phyloP scores from a whole-genome alignment of 2,113 vertebrate genomes.

The Merops nubicus region DNA sequence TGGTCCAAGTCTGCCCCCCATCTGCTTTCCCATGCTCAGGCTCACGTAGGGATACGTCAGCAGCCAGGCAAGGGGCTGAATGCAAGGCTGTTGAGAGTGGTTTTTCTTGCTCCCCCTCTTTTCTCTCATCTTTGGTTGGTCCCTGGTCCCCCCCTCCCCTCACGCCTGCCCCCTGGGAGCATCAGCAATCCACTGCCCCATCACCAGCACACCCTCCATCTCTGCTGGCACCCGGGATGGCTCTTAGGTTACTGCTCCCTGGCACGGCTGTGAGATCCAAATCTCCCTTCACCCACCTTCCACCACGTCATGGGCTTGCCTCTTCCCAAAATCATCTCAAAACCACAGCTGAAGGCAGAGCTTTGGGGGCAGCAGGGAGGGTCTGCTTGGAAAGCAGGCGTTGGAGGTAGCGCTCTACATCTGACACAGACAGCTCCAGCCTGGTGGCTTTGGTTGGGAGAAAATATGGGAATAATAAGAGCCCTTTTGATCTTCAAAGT shows the following conservation, averaged over 20 bases:
- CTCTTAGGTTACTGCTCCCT: background rate
- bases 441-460: background rate
- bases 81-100: accelerated
- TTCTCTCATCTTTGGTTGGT: background rate
- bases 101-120: background rate
- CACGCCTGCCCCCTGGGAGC: background rate
- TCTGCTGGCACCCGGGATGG: background rate
- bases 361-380: accelerated
- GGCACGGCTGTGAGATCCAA: background rate
- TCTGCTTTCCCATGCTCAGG: background rate
- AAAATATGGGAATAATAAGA: slow-evolving; percentile 44
- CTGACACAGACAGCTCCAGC: slow-evolving; percentile 15
- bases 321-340: background rate
- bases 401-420: background rate
- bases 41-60: accelerated
- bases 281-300: background rate
- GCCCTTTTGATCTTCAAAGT: slow-evolving; percentile 56
- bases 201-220: background rate
- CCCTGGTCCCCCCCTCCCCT: background rate
- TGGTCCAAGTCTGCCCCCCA: background rate
- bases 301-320: too few relatives aligned
- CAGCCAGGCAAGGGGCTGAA: background rate
- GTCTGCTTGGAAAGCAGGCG: background rate
- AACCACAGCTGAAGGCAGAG: background rate
- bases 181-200: accelerated